phyloP scores from a whole-genome alignment of 2,113 vertebrate species.

The Speoplatyrhinus poulsoni region DNA sequence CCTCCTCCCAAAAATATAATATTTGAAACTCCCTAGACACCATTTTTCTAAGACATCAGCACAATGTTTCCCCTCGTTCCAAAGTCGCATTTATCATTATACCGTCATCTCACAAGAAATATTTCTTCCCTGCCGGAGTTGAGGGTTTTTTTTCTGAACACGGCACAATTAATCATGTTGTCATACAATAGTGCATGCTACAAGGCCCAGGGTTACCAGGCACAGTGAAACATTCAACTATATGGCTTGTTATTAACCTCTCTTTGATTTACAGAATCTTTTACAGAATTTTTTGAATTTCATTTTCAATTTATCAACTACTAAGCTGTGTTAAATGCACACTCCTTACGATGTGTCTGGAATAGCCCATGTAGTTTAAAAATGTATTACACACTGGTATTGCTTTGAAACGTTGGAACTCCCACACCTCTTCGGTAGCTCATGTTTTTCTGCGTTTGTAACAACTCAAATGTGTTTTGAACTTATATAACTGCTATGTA shows the following conservation, averaged over 20 bases:
- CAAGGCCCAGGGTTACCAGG: constrained; percentile 38
- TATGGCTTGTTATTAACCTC: constrained; percentile 17
- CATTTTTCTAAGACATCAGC: constrained; percentile 50
- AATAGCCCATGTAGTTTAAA: too few species aligned
- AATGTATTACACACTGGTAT: too few species aligned
- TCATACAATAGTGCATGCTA: constrained; percentile 51
- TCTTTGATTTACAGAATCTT: constrained; percentile 11
- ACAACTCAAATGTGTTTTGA: too few species aligned
- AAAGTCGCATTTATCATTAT: constrained; percentile 60
- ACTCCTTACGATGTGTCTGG: too few species aligned
- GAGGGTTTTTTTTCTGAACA: constrained; percentile 40
- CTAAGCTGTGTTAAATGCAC: too few species aligned
- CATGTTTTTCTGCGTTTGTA: too few species aligned
- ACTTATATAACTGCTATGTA: too few species aligned
- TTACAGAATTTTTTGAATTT: constrained; percentile 13
- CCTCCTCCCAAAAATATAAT: constrained; percentile 45
- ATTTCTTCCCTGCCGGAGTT: constrained; percentile 31
- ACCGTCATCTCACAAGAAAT: constrained; percentile 26
- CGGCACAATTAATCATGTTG: constrained; percentile 65
- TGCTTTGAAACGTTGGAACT: too few species aligned
- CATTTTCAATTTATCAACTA: constrained; percentile 2
- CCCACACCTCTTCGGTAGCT: too few species aligned
- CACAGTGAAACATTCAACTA: constrained; percentile 38
- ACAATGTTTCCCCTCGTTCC: constrained; percentile 35
- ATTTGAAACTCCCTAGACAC: constrained; percentile 41